Evolutionary conservation across 2,113 vertebrate genomes (phyloP), one percentile per base, ranked within the genome.

Genomic region (Lophius piscatorius): DNA sequence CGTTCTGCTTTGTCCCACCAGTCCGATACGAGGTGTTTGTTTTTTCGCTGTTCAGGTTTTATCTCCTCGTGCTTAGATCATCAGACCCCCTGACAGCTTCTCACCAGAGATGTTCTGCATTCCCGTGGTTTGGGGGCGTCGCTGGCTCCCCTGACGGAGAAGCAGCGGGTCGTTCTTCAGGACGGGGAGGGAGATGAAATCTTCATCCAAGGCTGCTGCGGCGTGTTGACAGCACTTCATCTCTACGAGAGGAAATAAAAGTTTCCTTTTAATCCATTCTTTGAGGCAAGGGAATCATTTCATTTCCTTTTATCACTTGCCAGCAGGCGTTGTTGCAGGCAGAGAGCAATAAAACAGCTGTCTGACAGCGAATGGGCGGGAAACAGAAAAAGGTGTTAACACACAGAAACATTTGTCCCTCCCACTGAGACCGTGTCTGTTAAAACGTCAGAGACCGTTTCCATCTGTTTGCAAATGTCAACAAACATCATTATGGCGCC

Each of bases 141-240:
- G 36, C 51, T 66, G 67, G 49, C 56, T 72, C 77, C 39, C 68
- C 44, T 66, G 73, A 74, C 74, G 74, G 69, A 41, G 24, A 49
- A 64, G 54, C 18, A 64, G 59, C 51, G 57, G 63, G 45, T 82
- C 74, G 75, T 88, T 81, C 34, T 80, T 88, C 83, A 79, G 41
- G 23, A 63, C 64, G 34, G 51, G 41, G 23, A 63, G 67, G 34
- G 51, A 84, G 83, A 87, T 83, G 83, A 85, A 29, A 83, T 87
- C 81, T 74, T 76, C 70, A 74, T 69, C 81, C 52, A 29, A 79
- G 52, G 26, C 70, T 63, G 58, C 60, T 57, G 9, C 58, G 76
- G 69, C 56, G 52, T 74, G 65, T n/a, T 55, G 45, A 61, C 72
- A 68, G 70, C 46, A 21, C 54, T 86, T 79, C 39, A 68, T 82